Evolutionary conservation across 2,888 invertebrate species (phyloP), one percentile per base, ranked within the genome.

Genomic region (Calliopum simillimum): DNA sequence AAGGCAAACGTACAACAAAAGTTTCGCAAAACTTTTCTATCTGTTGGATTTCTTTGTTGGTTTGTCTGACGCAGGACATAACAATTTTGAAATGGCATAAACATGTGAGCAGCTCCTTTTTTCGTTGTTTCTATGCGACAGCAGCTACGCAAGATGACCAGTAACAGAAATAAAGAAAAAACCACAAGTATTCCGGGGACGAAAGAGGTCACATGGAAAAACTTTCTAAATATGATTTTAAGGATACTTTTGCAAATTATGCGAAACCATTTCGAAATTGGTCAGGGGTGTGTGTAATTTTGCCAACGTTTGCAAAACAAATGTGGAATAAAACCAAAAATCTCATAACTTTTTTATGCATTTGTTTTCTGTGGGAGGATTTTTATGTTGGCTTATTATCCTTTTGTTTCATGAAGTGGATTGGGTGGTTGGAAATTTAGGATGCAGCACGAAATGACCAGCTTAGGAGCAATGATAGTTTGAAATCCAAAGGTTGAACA

Each of bases 201-300:
- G 14, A 51, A 19, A 55, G 25, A 69, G 66, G 55, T 61, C 58
- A 51, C 11, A 41, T 58, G 25, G 53, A 62, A 72, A 74, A 73
- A 64, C 70, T 75, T 76, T 73, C 23, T 72, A 65, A 73, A 74
- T 70, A 69, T 73, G 59, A 69, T 68, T 76, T 74, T 71, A 69
- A 72, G 75, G 71, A 73, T 76, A 73, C 76, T 77, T 79, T 74
- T 80, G 79, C 81, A 83, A 83, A 83, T 83, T 83, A 83, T 84
- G 82, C 84, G 82, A 83, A 83, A 77, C 80, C 81, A 83, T 83
- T 82, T 82, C 77, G 77, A 78, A 84, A 82, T 81, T 82, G 82
- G 79, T 21, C 65, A 55, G 53, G 61, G 13, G 67, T 67, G 8
- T 12, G 43, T 41, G 12, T 13, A 14, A 61, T 23, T 61, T 41